These are phyloP conservation scores for Delphinapterus leucas DNA, from an alignment of 2,113 vertebrate genomes.

Conservation along the genomic window DNA sequence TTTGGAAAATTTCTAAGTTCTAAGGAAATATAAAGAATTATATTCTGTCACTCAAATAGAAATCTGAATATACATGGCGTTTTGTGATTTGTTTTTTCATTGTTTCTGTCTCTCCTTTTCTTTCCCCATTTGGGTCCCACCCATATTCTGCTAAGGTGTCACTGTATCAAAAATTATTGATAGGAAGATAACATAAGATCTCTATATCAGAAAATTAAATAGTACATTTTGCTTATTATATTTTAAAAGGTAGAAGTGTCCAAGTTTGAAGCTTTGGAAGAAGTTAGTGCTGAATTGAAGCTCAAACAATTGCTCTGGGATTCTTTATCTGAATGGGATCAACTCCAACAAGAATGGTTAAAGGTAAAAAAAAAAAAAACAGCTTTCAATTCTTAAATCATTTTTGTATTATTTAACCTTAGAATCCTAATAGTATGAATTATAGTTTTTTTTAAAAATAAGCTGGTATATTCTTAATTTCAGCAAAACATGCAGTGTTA, in stretches of 20 bases:
- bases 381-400: neutral
- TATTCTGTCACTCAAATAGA: neutral
- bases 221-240: neutral
- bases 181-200: neutral
- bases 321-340: conserved; percentile 86
- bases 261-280: conserved; percentile 86
- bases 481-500: neutral
- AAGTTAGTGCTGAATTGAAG: conserved; percentile 83
- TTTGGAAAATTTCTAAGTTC: neutral
- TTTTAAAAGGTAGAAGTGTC: conserved; percentile 86
- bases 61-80: neutral
- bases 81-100: neutral
- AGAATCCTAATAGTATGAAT: neutral
- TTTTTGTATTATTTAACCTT: neutral
- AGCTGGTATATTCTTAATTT: neutral
- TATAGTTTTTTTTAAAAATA: neutral
- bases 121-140: neutral
- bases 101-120: neutral
- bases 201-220: conserved; percentile 52
- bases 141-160: neutral
- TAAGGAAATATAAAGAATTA: neutral
- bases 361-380: conserved; percentile 75
- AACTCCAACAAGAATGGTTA: conserved; percentile 83
- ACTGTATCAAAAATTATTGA: neutral
- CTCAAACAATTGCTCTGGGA: conserved; percentile 90